These are phyloP conservation scores for Sitodiplosis mosellana DNA, from an alignment of 1,140 invertebrate species.

Conservation along the genomic window DNA sequence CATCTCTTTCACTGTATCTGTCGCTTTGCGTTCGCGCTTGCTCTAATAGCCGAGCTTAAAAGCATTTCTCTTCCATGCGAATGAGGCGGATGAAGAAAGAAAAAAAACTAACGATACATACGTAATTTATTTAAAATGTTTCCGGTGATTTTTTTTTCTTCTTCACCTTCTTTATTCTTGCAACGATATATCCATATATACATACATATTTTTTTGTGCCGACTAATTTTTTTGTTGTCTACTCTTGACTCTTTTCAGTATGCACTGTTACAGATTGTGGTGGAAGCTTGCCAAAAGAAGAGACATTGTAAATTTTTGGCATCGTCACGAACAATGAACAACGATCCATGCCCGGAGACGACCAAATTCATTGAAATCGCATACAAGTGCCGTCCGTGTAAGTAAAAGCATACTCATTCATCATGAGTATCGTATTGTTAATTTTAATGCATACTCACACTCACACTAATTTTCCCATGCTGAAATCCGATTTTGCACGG, in stretches of 20 bases:
- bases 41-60: too few relatives aligned
- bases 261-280: slow-evolving; percentile 76
- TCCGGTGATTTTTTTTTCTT: neutral
- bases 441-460: too few relatives aligned
- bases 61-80: neutral
- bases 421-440: too few relatives aligned
- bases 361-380: slow-evolving; percentile 79
- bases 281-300: slow-evolving; percentile 79
- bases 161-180: neutral
- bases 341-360: slow-evolving; percentile 69
- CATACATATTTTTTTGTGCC: neutral
- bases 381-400: slow-evolving; percentile 86
- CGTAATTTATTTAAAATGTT: neutral
- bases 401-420: slow-evolving; percentile 30
- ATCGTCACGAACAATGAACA: slow-evolving; percentile 54
- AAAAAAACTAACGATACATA: neutral
- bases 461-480: too few relatives aligned
- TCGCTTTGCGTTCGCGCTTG: too few relatives aligned
- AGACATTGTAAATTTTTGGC: slow-evolving; percentile 69
- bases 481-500: too few relatives aligned
- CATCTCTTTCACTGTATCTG: too few relatives aligned
- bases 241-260: slow-evolving; percentile 37
- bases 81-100: neutral
- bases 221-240: neutral
- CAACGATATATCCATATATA: neutral